Conservation (phyloP, 1,140 invertebrate genomes). For the Harlomillsia oculata region DNA sequence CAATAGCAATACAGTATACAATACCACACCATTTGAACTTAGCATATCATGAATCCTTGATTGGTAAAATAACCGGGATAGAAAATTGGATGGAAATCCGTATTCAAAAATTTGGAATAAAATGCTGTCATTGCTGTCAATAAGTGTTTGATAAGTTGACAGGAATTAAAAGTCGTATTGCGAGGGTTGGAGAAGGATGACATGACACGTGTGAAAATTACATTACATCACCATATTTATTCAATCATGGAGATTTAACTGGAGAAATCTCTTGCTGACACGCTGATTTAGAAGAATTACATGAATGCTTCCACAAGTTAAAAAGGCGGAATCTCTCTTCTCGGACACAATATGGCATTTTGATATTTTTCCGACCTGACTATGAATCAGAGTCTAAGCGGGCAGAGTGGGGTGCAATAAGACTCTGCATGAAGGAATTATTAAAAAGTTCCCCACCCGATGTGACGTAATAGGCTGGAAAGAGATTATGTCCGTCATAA, state of each 20-base stretch:
- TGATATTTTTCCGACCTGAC: neutral
- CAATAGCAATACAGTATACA: neutral
- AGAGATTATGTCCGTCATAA: slow-evolving; percentile 8
- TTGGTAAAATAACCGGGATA: neutral
- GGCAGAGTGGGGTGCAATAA: neutral
- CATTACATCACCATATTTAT: too few species aligned
- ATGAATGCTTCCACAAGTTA: too few species aligned
- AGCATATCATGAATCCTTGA: neutral
- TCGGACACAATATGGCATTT: neutral
- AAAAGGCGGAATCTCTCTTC: neutral
- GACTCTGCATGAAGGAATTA: slow-evolving; percentile 13
- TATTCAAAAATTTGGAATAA: too few species aligned
- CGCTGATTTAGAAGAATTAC: too few species aligned
- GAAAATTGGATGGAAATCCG: too few species aligned
- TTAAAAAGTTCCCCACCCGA: slow-evolving; percentile 23
- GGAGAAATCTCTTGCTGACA: neutral
- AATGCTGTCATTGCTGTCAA: too few species aligned
- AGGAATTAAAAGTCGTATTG: too few species aligned
- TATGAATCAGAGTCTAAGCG: neutral
- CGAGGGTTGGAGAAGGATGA: too few species aligned
- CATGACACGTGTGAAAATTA: too few species aligned
- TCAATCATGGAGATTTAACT: too few species aligned
- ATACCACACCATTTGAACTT: neutral
- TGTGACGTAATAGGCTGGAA: neutral
- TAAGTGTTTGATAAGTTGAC: too few species aligned